phyloP scores from a whole-genome alignment of 2,888 invertebrate genomes.

The Labia minor region DNA sequence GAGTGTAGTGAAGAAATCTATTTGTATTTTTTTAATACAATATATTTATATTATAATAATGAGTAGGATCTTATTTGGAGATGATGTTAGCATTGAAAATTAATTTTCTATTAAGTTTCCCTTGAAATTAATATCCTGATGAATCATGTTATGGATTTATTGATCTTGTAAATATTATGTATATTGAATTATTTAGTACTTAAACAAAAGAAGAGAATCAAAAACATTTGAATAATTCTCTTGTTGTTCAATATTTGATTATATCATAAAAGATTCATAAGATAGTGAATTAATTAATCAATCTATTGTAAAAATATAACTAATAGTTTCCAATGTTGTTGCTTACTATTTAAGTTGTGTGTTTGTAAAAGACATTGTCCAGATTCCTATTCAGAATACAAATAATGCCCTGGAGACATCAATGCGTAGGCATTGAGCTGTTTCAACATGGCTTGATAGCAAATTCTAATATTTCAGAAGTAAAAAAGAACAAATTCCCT shows the following conservation, averaged over 20 bases:
- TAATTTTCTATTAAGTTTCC: too few relatives aligned
- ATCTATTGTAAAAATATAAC: neutral
- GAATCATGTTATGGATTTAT: too few relatives aligned
- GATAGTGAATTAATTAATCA: neutral
- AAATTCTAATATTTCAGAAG: neutral
- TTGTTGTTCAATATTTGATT: neutral
- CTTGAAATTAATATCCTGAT: too few relatives aligned
- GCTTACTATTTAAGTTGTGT: neutral
- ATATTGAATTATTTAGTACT: too few relatives aligned
- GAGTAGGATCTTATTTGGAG: too few relatives aligned
- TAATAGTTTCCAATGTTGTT: neutral
- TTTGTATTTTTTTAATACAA: too few relatives aligned
- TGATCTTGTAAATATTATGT: too few relatives aligned
- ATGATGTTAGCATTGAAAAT: too few relatives aligned
- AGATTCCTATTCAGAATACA: neutral
- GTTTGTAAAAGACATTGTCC: neutral
- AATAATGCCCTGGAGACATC: neutral
- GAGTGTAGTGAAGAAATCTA: too few relatives aligned
- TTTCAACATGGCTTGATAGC: neutral
- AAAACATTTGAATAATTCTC: neutral
- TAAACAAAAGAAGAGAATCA: too few relatives aligned
- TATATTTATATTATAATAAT: too few relatives aligned
- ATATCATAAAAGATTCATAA: slow-evolving; percentile 6
- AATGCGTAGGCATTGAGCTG: slow-evolving; percentile 1
- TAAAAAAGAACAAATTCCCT: slow-evolving; percentile 9